phyloP scores from a whole-genome alignment of 2,797 vertebrate genomes.

The Hafferia zeledoni region DNA sequence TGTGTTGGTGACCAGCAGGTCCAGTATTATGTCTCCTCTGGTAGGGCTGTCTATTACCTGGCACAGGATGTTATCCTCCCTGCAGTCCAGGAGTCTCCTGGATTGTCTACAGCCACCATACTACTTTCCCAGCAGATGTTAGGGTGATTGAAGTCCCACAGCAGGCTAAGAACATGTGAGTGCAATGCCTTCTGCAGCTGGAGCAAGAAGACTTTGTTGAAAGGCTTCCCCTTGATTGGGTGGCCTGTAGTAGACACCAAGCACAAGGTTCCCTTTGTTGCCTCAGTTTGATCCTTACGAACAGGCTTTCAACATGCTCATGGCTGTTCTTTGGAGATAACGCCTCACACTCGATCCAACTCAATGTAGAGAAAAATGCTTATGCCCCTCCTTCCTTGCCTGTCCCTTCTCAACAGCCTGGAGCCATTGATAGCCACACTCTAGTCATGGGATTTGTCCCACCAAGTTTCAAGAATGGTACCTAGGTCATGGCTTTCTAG shows the following conservation, averaged over 20 bases:
- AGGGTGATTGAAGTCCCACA: neutral
- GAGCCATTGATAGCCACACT: neutral
- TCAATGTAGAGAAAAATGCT: neutral
- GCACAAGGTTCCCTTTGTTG: neutral
- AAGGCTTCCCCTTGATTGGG: neutral
- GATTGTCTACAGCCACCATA: rapidly evolving
- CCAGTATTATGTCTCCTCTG: neutral
- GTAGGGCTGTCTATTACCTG: neutral
- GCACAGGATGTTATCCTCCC: neutral
- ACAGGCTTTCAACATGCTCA: neutral
- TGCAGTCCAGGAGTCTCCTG: neutral
- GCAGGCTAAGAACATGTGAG: neutral
- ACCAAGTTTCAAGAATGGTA: neutral
- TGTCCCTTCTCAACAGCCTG: neutral
- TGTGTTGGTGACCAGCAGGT: neutral
- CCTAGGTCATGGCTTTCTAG: neutral
- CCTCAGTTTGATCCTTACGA: neutral
- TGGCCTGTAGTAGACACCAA: neutral
- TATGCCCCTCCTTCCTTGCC: neutral
- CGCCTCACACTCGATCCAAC: neutral
- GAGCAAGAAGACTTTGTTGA: neutral
- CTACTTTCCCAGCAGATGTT: neutral
- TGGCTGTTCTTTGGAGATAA: neutral
- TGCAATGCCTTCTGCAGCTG: neutral
- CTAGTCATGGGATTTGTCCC: neutral